Conservation (phyloP, 2,888 invertebrate species). For the Drosophila melanocephala region DNA sequence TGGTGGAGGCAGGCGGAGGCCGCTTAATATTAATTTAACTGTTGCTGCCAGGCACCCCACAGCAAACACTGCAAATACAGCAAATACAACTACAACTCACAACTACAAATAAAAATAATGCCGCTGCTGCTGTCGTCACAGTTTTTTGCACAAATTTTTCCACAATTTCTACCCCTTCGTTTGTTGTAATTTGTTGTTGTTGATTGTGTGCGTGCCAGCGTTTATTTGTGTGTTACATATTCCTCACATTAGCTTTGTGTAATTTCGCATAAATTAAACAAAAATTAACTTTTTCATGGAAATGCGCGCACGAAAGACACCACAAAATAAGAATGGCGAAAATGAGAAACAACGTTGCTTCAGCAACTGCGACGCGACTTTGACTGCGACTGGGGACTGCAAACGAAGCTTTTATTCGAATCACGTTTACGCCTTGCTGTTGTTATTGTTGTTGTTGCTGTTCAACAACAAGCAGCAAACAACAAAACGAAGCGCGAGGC, state of each 20-base stretch:
- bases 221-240: conserved; percentile 62
- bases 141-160: conserved; percentile 76
- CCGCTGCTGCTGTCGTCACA: conserved; percentile 68
- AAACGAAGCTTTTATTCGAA: conserved; percentile 47
- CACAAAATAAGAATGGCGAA: conserved; percentile 47
- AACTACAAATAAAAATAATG: conserved; percentile 31
- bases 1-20: conserved; percentile 29
- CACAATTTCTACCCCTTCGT: conserved; percentile 45
- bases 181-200: conserved; percentile 19
- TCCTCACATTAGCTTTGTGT: conserved; percentile 62
- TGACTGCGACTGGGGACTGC: conserved; percentile 5
- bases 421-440: conserved; percentile 49
- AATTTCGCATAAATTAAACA: conserved; percentile 69
- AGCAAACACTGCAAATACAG: conserved; percentile 25
- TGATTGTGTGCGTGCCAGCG: conserved; percentile 46
- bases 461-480: conserved; percentile 36
- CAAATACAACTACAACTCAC: conserved; percentile 32
- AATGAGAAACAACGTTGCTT: conserved; percentile 39
- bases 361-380: conserved; percentile 7
- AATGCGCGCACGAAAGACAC: conserved; percentile 63
- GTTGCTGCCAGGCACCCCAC: conserved; percentile 37
- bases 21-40: conserved; percentile 75
- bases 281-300: conserved; percentile 65
- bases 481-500: conserved; percentile 43
- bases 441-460: conserved; percentile 7